Evolutionary conservation across 2,888 invertebrate species (phyloP).

Genomic region (Adelphocoris suturalis): DNA sequence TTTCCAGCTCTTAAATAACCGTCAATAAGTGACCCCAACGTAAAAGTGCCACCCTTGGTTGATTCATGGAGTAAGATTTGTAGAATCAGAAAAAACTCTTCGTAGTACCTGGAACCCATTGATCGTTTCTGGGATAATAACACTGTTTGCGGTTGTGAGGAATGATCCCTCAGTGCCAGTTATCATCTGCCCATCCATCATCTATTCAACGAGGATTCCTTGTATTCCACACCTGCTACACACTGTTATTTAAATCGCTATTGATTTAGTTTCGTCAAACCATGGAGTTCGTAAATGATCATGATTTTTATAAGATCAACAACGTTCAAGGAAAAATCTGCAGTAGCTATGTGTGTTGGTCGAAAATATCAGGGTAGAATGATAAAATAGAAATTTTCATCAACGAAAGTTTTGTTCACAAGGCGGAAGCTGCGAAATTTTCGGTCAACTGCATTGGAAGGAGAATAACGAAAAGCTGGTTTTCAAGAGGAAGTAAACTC

Average conservation of each 20-base stretch:
- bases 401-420: no score
- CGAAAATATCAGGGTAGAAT: no score
- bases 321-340: no score
- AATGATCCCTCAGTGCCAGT: not conserved
- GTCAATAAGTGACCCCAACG: not conserved
- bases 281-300: no score
- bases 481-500: no score
- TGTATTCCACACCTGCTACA: not conserved
- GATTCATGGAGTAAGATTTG: constrained; percentile 27
- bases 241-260: not conserved
- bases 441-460: no score
- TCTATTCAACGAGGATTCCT: not conserved
- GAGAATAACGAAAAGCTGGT: no score
- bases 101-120: constrained; percentile 38
- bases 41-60: constrained; percentile 11
- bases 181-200: constrained; percentile 9
- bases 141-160: not conserved
- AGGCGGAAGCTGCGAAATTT: no score
- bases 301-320: no score
- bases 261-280: no score
- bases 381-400: no score
- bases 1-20: constrained; percentile 41
- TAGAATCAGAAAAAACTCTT: constrained; percentile 21
- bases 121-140: constrained; percentile 26
- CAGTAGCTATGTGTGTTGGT: no score